Conservation (phyloP, 2,888 invertebrate species). For the Sialis fuliginosa region DNA sequence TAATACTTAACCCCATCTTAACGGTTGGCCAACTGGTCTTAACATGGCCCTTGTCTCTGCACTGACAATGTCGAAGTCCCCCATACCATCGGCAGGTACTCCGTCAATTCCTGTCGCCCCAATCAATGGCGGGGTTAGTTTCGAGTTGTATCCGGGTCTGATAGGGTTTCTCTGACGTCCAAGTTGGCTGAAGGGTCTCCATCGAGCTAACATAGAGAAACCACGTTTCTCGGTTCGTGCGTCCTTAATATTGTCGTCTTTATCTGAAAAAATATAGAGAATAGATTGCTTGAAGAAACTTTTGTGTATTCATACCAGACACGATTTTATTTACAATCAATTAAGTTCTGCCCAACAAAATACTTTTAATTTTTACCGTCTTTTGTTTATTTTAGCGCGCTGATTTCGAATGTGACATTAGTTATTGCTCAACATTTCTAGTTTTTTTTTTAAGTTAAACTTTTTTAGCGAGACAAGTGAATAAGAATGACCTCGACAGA, state of each 20-base stretch:
- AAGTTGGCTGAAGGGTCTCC: constrained; percentile 26
- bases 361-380: too few relatives aligned
- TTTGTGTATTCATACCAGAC: too few relatives aligned
- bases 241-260: neutral
- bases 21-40: constrained; percentile 27
- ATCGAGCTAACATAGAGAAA: constrained; percentile 25
- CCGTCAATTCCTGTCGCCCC: constrained; percentile 4
- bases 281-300: too few relatives aligned
- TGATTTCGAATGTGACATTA: too few relatives aligned
- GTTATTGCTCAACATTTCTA: too few relatives aligned
- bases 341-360: too few relatives aligned
- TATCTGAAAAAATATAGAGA: too few relatives aligned
- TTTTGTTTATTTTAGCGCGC: too few relatives aligned
- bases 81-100: neutral
- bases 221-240: constrained; percentile 20
- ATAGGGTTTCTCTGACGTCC: constrained; percentile 23
- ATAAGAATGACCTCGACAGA: too few relatives aligned
- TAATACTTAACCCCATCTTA: constrained; percentile 26
- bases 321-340: too few relatives aligned
- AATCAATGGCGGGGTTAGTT: constrained; percentile 6
- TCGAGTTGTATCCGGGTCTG: constrained; percentile 13
- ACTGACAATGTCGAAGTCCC: constrained; percentile 17
- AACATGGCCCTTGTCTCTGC: constrained; percentile 22
- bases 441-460: too few relatives aligned
- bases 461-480: too few relatives aligned